These are phyloP conservation scores for Ptyas mucosa DNA, from an alignment of 2,113 vertebrate genomes.

Conservation along the genomic window DNA sequence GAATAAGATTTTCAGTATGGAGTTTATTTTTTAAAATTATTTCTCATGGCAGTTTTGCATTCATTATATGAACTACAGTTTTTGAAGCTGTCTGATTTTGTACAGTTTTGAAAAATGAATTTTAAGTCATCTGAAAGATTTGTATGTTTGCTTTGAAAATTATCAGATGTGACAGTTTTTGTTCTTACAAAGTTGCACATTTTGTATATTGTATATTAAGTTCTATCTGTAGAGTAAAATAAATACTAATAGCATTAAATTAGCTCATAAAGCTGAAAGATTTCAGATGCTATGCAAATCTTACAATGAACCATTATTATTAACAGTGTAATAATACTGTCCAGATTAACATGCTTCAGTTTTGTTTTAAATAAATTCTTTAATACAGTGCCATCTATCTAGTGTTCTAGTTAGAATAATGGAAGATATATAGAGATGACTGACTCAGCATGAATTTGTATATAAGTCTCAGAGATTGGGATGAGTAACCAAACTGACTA, in stretches of 20 bases:
- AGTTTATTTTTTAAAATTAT: background rate
- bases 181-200: background rate
- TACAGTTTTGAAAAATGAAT: background rate
- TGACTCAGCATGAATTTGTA: background rate
- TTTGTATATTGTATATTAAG: background rate
- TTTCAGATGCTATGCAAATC: background rate
- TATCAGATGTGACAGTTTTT: background rate
- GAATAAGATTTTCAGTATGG: background rate
- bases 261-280: background rate
- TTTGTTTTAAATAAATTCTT: background rate
- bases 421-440: background rate
- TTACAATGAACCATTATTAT: no score
- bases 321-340: background rate
- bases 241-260: background rate
- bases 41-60: background rate
- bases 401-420: background rate
- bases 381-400: background rate
- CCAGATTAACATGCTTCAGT: background rate
- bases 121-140: background rate
- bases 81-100: background rate
- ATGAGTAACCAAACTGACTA: background rate
- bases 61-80: background rate
- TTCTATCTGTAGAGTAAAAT: background rate
- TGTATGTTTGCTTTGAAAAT: background rate
- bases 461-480: background rate